Base-by-base conservation (phyloP, 2,797 vertebrate genomes). In the Poecilia picta region DNA sequence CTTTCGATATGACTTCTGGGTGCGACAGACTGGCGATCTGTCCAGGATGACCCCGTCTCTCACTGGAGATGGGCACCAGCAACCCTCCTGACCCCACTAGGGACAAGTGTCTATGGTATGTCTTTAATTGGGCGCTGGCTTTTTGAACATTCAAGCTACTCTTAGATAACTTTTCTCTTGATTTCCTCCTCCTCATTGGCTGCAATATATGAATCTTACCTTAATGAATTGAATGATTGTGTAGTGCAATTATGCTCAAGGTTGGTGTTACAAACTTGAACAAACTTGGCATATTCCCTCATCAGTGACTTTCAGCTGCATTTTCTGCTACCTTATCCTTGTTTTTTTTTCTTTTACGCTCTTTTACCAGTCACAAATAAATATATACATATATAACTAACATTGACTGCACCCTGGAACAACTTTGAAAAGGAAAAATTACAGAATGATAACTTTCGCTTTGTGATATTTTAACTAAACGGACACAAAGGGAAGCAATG, bases 401-500 rank as follows among this genome's bases (percentile, higher is more conserved):
- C 5, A 3, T 5, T 2, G 36, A 23, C 39, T 68, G 25, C 66
- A 43, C 25, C 36, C 39, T 43, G 43, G 20, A 25, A 85, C 78
- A 83, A 83, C 80, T 72, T 66, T 39, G 8, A 66, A 39, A 68
- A 41, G 36, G 10, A 64, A 64, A 31, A 36, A 16, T 62, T 7
- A 5, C 49, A 25, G n/a, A 62, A 33, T 18, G 15, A 20, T 8
- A 20, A 66, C 33, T 4, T 20, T 20, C 39, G 33, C 16, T 66
- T 66, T 66, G 31, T 39, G 11, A 36, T 36, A 36, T 46, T 76
- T 87, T 41, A 85, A 73, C 81, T 87, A 82, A 77, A 84, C 0
- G 8, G 8, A 76, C 81, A 85, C 75, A 78, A 81, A 83, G 33
- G 53, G 74, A 86, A 81, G 80, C 64, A 28, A 74, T 46, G 46